Percentiles rank a stretch among this genome's conserved stretches.
phyloP scores from a whole-genome alignment of 2,113 vertebrate genomes.

The Spilogale gracilis region DNA sequence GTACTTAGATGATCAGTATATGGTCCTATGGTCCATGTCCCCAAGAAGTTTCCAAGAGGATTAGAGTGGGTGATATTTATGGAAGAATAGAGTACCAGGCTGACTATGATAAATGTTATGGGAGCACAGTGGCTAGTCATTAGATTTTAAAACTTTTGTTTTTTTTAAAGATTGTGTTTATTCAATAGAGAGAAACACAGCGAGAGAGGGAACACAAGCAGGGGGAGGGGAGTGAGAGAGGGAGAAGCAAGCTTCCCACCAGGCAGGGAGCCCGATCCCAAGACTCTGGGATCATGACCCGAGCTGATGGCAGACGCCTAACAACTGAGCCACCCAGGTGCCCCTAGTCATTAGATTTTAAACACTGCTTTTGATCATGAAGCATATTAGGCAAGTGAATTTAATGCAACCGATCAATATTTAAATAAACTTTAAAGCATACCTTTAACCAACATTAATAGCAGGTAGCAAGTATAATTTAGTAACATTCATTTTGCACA shows the following conservation, averaged over 20 bases:
- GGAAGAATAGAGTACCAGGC: background rate
- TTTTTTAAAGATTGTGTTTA: too few relatives aligned
- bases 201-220: too few relatives aligned
- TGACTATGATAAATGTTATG: background rate
- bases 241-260: too few relatives aligned
- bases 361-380: slow-evolving; percentile 37
- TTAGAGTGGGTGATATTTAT: slow-evolving; percentile 5
- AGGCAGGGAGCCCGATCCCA: too few relatives aligned
- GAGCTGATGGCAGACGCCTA: too few relatives aligned
- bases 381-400: background rate
- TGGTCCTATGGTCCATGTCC: background rate
- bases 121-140: background rate
- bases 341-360: slow-evolving; percentile 19
- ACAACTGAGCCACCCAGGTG: too few relatives aligned
- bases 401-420: background rate
- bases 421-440: background rate
- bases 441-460: background rate
- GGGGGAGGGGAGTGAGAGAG: too few relatives aligned
- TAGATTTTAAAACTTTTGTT: slow-evolving; percentile 31
- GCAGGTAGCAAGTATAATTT: background rate
- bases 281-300: too few relatives aligned
- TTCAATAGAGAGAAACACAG: too few relatives aligned
- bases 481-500: background rate
- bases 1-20: background rate
- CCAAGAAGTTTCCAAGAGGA: background rate